phyloP scores from a whole-genome alignment of 2,113 vertebrate genomes.

The Cichladusa arquata region DNA sequence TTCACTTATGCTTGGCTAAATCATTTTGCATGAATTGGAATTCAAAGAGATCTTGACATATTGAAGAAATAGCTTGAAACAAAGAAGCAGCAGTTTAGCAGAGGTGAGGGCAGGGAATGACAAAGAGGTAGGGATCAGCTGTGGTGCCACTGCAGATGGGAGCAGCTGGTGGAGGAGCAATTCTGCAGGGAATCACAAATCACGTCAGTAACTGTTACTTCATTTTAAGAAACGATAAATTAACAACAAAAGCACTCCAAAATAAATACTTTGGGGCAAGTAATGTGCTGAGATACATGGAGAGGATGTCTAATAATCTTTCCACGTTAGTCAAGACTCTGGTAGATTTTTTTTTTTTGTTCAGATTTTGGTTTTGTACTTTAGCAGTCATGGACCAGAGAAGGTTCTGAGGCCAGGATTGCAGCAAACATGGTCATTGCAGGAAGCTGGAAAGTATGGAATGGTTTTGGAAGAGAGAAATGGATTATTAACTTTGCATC shows the following conservation, averaged over 20 bases:
- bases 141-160: accelerated
- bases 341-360: not conserved
- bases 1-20: not conserved
- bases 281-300: not conserved
- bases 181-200: not conserved
- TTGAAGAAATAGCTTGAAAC: not conserved
- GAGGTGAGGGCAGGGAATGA: not conserved
- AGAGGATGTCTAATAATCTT: not conserved
- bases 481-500: not conserved
- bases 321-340: not conserved
- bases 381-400: not conserved
- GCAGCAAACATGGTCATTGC: not conserved
- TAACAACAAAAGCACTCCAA: not conserved
- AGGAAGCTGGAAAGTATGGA: not conserved
- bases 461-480: not conserved
- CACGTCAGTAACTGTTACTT: not conserved
- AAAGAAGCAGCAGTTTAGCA: not conserved
- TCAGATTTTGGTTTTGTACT: not conserved
- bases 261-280: not conserved
- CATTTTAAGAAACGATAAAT: not conserved
- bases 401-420: not conserved
- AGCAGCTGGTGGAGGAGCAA: not conserved
- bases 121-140: not conserved
- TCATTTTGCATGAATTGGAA: not conserved
- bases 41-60: not conserved